Evolutionary conservation across 2,113 vertebrate species (phyloP), one percentile per base, ranked within the genome.

Genomic region (Triplophysa siluroides): DNA sequence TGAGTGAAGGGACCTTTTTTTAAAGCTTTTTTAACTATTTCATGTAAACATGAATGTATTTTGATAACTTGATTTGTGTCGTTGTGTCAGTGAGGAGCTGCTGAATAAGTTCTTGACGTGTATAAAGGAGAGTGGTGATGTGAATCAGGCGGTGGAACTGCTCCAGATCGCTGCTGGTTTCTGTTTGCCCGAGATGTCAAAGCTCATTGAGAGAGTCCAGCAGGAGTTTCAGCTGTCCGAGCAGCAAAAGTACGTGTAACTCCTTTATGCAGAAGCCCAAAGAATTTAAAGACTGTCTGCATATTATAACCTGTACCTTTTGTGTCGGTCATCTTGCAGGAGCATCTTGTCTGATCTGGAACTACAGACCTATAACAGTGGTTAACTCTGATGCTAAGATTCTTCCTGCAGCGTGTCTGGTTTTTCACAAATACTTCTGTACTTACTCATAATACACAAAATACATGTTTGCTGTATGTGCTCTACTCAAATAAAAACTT

Each of bases 141-240:
- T 92, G 0, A 79, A 88, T 5, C 89, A 87, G 82, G 97, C 95
- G 0, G 81, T 98, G 50, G 91, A 95, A 76, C 79, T 98, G 61
- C 92, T 98, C 3, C 92, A 94, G 90, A 81, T 96, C 82, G 94
- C 96, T 0, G 89, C 89, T 0, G 76, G 91, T 73, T 95, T 96
- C 7, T 94, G 92, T 65, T 88, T 97, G 23, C 86, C 90, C 1
- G 9, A 83, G 0, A 92, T 91, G 0, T 83, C 92, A 0, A 71
- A 0, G 8, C 92, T 98, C 13, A 88, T 91, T 2, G 86, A 85
- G 78, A 89, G 83, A 70, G 83, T 77, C 0, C 85, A 82, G 78
- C 23, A 89, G 19, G 93, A 94, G 33, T 95, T 95, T 69, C 41
- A 89, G 2, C 79, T 95, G 62, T 91, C 83, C 6, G 88, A 92